Evolutionary conservation across 2,797 vertebrate species (phyloP).

Genomic region (Sciaenops ocellatus): DNA sequence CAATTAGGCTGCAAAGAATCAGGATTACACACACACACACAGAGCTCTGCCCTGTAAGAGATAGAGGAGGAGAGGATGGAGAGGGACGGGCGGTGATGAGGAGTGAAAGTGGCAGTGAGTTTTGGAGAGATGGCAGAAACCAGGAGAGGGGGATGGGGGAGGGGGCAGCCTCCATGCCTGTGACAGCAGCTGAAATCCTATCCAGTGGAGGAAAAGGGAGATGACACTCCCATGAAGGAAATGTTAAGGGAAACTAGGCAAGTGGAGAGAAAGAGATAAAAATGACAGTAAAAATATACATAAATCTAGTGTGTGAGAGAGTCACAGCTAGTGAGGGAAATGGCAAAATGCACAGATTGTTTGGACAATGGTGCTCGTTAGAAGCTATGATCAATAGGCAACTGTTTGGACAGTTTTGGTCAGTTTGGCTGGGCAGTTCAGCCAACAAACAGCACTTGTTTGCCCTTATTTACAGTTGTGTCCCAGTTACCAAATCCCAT

Average conservation of each 20-base stretch:
- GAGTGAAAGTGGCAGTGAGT: slow-evolving; percentile 73
- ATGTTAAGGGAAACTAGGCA: slow-evolving; percentile 39
- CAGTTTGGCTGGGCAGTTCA: slow-evolving; percentile 41
- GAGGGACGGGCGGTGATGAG: slow-evolving; percentile 60
- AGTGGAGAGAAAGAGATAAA: slow-evolving; percentile 30
- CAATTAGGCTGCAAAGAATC: slow-evolving; percentile 75
- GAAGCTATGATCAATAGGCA: slow-evolving; percentile 50
- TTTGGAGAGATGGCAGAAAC: slow-evolving; percentile 75
- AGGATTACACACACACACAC: slow-evolving; percentile 55
- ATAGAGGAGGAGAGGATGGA: slow-evolving; percentile 54
- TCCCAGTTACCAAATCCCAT: slow-evolving; percentile 50
- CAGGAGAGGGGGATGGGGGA: slow-evolving; percentile 47
- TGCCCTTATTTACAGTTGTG: slow-evolving; percentile 51
- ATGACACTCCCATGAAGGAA: slow-evolving; percentile 65
- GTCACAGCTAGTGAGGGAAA: slow-evolving; percentile 39
- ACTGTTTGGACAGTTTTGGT: slow-evolving; percentile 56
- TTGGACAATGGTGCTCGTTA: slow-evolving; percentile 54
- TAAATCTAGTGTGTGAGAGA: slow-evolving; percentile 26
- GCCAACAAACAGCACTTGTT: slow-evolving; percentile 52
- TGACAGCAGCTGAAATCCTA: slow-evolving; percentile 73
- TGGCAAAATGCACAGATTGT: slow-evolving; percentile 45
- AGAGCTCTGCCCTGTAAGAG: slow-evolving; percentile 49
- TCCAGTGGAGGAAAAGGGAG: slow-evolving; percentile 64
- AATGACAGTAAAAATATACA: slow-evolving; percentile 46
- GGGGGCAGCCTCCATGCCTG: slow-evolving; percentile 61